Evolutionary conservation across 2,113 vertebrate genomes (phyloP).

Genomic region (Alethe diademata): DNA sequence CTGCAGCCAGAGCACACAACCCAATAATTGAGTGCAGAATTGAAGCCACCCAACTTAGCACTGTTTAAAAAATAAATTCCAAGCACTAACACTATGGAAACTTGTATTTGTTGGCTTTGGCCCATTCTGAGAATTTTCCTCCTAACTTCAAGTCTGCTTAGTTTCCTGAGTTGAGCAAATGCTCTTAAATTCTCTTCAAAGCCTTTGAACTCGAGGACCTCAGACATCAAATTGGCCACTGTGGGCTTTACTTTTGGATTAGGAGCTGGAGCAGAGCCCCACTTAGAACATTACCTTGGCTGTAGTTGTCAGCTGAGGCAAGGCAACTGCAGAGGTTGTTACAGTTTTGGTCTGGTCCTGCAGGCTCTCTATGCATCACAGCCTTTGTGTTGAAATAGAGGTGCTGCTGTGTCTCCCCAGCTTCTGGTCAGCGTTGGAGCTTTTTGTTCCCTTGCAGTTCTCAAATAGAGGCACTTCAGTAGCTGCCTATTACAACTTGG

Average conservation of each 20-base stretch:
- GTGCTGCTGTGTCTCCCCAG: background rate
- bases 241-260: constrained; percentile 10
- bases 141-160: background rate
- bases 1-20: background rate
- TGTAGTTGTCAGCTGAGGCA: background rate
- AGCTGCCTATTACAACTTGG: background rate
- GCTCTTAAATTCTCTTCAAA: constrained; percentile 5
- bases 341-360: background rate
- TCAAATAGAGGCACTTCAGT: background rate
- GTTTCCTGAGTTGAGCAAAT: background rate
- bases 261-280: background rate
- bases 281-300: constrained; percentile 3
- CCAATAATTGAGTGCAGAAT: background rate
- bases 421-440: background rate
- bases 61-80: background rate
- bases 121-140: background rate
- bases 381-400: background rate
- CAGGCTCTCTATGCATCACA: constrained; percentile 39
- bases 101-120: background rate
- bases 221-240: background rate
- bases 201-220: background rate
- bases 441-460: background rate
- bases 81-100: background rate
- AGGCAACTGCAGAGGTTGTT: background rate
- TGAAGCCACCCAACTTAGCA: background rate